Percentiles rank a stretch among this genome's conserved stretches.
Evolutionary conservation across 2,113 vertebrate genomes (phyloP).

Genomic region (Chionis minor): DNA sequence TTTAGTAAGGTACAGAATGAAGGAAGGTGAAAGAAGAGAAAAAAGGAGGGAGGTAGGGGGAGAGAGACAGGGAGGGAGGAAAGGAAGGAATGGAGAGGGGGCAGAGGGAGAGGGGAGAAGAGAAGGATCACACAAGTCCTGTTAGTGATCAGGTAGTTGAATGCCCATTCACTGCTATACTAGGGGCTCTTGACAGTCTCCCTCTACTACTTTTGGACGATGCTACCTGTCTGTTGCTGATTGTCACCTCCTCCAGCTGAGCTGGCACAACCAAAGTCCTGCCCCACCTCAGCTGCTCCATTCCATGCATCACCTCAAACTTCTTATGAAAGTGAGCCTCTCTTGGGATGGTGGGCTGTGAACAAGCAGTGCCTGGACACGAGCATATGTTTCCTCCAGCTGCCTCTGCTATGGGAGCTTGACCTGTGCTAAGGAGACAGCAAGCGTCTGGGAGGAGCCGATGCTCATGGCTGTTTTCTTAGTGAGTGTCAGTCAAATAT

Average conservation of each 20-base stretch:
- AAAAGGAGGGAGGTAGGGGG: accelerated
- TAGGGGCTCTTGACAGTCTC: background rate
- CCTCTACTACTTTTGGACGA: background rate
- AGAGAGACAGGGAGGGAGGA: accelerated
- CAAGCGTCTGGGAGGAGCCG: background rate
- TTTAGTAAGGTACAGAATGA: background rate
- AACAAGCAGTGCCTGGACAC: background rate
- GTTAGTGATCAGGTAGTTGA: background rate
- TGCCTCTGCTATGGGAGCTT: background rate
- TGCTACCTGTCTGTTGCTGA: background rate
- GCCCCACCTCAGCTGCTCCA: background rate
- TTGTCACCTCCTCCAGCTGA: background rate
- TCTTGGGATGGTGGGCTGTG: background rate
- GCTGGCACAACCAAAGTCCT: background rate
- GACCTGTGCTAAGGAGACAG: background rate
- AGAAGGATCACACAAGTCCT: background rate
- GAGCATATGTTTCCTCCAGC: background rate
- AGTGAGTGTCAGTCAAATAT: background rate
- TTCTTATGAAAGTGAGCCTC: background rate
- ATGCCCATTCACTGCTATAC: background rate
- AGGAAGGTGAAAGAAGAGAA: background rate
- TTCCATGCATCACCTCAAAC: background rate
- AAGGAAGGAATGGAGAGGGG: background rate
- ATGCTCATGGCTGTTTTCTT: accelerated
- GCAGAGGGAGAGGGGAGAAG: background rate